Evolutionary conservation across 2,888 invertebrate species (phyloP).

Genomic region (Nymphalis c-album): DNA sequence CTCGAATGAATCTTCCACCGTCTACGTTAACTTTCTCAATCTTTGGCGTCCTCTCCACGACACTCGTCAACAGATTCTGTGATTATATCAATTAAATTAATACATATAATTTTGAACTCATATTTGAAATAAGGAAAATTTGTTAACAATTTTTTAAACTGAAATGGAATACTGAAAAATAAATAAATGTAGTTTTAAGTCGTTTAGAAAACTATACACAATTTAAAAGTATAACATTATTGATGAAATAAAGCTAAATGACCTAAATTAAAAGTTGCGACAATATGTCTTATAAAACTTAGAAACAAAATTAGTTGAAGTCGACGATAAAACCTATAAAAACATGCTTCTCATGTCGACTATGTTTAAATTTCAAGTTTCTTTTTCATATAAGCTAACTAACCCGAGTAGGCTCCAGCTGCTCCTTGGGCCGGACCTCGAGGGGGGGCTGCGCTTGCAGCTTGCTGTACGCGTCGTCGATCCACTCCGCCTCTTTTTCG

Average conservation of each 20-base stretch:
- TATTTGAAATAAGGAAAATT: neutral
- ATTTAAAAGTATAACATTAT: no score
- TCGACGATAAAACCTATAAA: no score
- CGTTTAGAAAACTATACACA: no score
- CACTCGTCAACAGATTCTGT: constrained; percentile 95
- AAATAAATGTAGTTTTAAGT: no score
- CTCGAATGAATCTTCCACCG: constrained; percentile 96
- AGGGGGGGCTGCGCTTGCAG: constrained; percentile 88
- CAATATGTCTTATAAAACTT: no score
- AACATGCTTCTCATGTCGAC: no score
- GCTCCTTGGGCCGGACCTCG: constrained; percentile 86
- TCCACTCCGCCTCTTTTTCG: constrained; percentile 93
- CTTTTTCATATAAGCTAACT: constrained; percentile 40
- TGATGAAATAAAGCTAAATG: no score
- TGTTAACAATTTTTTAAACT: neutral
- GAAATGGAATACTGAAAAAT: no score
- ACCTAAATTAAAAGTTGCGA: no score
- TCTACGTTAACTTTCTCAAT: constrained; percentile 97
- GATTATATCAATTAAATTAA: constrained; percentile 27
- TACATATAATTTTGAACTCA: neutral
- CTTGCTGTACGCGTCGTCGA: constrained; percentile 91
- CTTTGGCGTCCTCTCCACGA: constrained; percentile 95
- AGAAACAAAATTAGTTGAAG: no score
- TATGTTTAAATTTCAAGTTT: no score
- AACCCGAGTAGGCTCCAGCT: constrained; percentile 91